These are phyloP conservation scores for Leptopilina syphax DNA, from an alignment of 2,888 invertebrate genomes.

Conservation along the genomic window DNA sequence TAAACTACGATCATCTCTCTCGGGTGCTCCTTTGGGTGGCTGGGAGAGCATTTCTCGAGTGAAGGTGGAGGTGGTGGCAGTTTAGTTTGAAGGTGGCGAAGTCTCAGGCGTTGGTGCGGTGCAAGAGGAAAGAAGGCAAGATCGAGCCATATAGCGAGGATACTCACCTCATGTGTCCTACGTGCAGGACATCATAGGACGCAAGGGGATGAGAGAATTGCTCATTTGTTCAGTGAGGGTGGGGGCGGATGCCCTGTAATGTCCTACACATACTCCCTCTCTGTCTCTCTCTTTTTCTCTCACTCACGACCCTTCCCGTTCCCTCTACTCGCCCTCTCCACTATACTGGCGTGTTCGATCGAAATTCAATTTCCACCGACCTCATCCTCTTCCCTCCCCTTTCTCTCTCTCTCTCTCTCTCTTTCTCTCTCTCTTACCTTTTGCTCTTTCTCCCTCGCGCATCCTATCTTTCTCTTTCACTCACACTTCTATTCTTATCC, in stretches of 20 bases:
- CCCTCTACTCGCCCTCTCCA: constrained; percentile 50
- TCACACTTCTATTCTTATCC: constrained; percentile 22
- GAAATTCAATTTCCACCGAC: constrained; percentile 76
- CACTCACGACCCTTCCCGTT: constrained; percentile 46
- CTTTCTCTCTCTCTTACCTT: constrained; percentile 20
- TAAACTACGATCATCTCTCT: constrained; percentile 74
- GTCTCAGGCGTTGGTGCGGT: constrained; percentile 54
- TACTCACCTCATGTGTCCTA: constrained; percentile 44
- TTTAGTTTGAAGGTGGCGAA: constrained; percentile 58
- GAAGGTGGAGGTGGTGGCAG: constrained; percentile 53
- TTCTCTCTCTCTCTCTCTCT: constrained; percentile 28
- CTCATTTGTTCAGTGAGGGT: constrained; percentile 74
- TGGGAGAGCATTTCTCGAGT: constrained; percentile 46
- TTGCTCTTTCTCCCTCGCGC: constrained; percentile 50
- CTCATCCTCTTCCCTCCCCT: constrained; percentile 54
- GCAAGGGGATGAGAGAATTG: constrained; percentile 74
- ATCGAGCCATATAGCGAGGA: constrained; percentile 38
- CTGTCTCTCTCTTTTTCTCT: constrained; percentile 44
- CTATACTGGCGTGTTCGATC: constrained; percentile 72
- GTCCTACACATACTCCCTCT: constrained; percentile 67
- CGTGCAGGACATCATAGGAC: constrained; percentile 75
- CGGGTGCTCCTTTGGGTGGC: constrained; percentile 43
- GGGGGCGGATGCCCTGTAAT: constrained; percentile 71
- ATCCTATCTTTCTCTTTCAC: constrained; percentile 32
- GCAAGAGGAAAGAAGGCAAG: constrained; percentile 36